Conservation (phyloP, 2,888 invertebrate genomes). For the Chaetoderma sp. region DNA sequence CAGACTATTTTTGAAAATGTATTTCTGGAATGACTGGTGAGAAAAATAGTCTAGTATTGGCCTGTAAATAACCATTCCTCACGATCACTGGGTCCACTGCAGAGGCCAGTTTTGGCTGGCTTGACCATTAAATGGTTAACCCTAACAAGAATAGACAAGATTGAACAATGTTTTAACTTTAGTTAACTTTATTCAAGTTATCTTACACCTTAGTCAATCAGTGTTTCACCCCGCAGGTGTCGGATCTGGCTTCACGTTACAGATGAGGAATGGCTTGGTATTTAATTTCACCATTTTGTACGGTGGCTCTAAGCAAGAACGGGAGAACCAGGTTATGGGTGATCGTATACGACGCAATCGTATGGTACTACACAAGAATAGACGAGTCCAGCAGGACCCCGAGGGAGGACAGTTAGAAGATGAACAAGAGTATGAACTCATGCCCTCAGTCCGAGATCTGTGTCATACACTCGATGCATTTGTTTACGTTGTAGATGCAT, state of each 20-base stretch:
- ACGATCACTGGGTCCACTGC: too few species aligned
- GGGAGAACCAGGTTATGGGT: conserved; percentile 35
- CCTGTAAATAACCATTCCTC: too few species aligned
- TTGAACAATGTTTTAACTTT: too few species aligned
- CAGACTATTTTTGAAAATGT: too few species aligned
- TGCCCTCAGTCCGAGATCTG: conserved; percentile 56
- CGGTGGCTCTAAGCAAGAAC: conserved; percentile 48
- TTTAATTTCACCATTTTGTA: conserved; percentile 57
- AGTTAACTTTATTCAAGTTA: too few species aligned
- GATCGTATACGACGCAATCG: conserved; percentile 44
- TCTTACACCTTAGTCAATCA: background rate
- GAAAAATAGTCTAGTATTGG: too few species aligned
- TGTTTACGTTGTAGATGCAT: conserved; percentile 63
- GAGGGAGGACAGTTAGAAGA: conserved; percentile 2
- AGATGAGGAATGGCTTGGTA: conserved; percentile 38
- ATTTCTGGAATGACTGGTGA: too few species aligned
- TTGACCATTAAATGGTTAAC: too few species aligned
- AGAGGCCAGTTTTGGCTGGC: too few species aligned
- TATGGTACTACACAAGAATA: conserved; percentile 35
- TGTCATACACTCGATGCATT: conserved; percentile 63
- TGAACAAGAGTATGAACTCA: conserved; percentile 45
- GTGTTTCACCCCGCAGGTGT: conserved; percentile 45
- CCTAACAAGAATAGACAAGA: too few species aligned
- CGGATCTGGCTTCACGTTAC: conserved; percentile 55
- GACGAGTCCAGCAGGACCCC: conserved; percentile 11